Conservation (phyloP, 2,888 invertebrate genomes). For the Quadriops clusia region DNA sequence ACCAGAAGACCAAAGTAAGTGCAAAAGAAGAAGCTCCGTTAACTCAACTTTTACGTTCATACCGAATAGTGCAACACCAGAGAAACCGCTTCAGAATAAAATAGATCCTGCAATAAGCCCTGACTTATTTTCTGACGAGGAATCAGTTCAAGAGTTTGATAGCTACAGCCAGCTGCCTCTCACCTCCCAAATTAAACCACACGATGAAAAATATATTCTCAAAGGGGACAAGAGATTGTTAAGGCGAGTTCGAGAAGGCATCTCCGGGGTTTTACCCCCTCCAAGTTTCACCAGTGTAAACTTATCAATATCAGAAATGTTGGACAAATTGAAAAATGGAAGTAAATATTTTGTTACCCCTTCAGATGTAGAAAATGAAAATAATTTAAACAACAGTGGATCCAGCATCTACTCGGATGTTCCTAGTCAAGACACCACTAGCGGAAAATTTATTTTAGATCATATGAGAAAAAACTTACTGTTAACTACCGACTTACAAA, state of each 20-base stretch:
- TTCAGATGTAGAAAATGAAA: constrained; percentile 8
- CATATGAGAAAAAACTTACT: too few species aligned
- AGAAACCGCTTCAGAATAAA: constrained; percentile 22
- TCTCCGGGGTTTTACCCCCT: constrained; percentile 62
- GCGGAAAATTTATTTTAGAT: too few species aligned
- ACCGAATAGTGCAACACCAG: too few species aligned
- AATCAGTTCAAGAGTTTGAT: constrained; percentile 25
- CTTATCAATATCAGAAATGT: constrained; percentile 52
- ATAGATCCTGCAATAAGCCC: constrained; percentile 34
- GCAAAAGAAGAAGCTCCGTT: too few species aligned
- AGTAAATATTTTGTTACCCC: too few species aligned
- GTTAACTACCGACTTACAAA: too few species aligned
- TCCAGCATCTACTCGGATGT: too few species aligned
- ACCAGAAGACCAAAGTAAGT: too few species aligned
- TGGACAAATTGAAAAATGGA: constrained; percentile 40
- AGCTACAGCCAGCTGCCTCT: too few species aligned
- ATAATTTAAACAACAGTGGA: constrained; percentile 15
- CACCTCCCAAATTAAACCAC: constrained; percentile 2
- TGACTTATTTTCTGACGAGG: constrained; percentile 55
- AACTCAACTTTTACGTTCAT: too few species aligned
- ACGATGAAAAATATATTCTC: constrained; percentile 22
- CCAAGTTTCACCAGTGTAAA: constrained; percentile 60
- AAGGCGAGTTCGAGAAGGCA: constrained; percentile 42
- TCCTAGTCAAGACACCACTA: too few species aligned
- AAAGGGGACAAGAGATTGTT: constrained; percentile 34